Evolutionary conservation across 2,888 invertebrate species (phyloP), one percentile per base, ranked within the genome.

Genomic region (Caenorhabditis sp.): DNA sequence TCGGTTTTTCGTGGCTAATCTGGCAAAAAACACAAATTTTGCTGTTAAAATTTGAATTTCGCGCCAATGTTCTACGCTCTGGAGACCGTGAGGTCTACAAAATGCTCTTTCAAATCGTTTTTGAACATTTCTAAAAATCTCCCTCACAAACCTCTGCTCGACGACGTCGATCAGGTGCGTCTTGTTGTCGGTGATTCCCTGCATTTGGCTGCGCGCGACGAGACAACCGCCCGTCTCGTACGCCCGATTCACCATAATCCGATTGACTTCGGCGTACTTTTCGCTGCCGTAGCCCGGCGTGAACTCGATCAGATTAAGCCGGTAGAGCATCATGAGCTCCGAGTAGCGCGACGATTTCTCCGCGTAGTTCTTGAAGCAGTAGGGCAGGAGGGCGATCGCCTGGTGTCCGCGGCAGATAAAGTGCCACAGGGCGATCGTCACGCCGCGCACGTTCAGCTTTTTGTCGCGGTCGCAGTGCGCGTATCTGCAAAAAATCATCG

Each of bases 241-340:
- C 2, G 85, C 85, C 1, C 82, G 66, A 39, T 75, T 80, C 8
- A 82, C 83, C 62, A 83, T 76, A 13, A 85, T 80, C 13, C 85
- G 82, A 62, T 83, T 83, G 65, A 85, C 83, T 59, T 85, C 85
- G 17, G 70, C 58, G 68, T 85, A 85, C 63, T 85, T 85, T 30
- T 85, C 81, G 50, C 79, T 81, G 26, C 82, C 82, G 71, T 75
- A 82, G 8, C 83, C 83, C 15, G 81, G 84, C 9, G 85, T 85
- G 63, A 83, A 85, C 66, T 85, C 83, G 58, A 85, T 73, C 20
- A 85, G 70, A 27, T 83, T 83, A 56, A 83, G 70, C 24, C 78
- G 72, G 45, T 80, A 80, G 27, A 85, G 74, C 41, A 71, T 68
- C 74, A 81, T 81, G 8, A 85, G 73, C 50, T 82, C 82, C 41